Evolutionary conservation across 2,888 invertebrate species (phyloP).

Genomic region (Hirudinaria manillensis): DNA sequence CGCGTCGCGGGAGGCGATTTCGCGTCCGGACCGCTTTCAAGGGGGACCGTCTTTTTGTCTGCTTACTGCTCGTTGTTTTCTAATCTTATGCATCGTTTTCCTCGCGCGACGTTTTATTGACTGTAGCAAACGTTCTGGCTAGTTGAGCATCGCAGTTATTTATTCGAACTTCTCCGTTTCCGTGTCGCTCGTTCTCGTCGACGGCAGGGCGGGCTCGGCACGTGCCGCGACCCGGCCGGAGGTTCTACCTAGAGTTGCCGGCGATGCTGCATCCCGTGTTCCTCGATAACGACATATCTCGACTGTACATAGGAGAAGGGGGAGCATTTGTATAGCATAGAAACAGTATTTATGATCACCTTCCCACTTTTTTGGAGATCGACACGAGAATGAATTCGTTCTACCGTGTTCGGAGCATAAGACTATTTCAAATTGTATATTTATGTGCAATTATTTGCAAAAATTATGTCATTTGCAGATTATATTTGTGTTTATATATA

Average conservation of each 20-base stretch:
- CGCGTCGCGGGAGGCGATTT: background rate
- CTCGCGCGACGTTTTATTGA: slow-evolving; percentile 3
- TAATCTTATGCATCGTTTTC: slow-evolving; percentile 6
- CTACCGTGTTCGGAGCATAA: background rate
- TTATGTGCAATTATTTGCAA: slow-evolving; percentile 16
- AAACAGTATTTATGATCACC: slow-evolving; percentile 1
- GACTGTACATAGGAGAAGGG: background rate
- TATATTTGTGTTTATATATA: slow-evolving; percentile 20
- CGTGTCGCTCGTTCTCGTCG: slow-evolving; percentile 10
- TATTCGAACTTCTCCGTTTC: slow-evolving; percentile 8
- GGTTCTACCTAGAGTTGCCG: too few species aligned
- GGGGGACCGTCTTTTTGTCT: background rate
- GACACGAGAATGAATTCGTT: background rate
- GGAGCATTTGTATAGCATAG: background rate
- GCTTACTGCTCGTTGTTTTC: background rate
- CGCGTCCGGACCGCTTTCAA: background rate
- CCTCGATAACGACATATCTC: background rate
- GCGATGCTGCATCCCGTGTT: background rate
- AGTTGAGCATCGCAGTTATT: slow-evolving; percentile 5
- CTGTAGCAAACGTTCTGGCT: slow-evolving; percentile 8
- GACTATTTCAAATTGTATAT: slow-evolving; percentile 14
- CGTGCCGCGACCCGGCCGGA: background rate
- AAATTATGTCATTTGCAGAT: slow-evolving; percentile 10
- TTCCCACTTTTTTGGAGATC: slow-evolving; percentile 6
- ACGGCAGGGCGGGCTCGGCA: background rate